These are phyloP conservation scores for Sitophilus oryzae DNA, from an alignment of 1,140 invertebrate species.

Conservation along the genomic window DNA sequence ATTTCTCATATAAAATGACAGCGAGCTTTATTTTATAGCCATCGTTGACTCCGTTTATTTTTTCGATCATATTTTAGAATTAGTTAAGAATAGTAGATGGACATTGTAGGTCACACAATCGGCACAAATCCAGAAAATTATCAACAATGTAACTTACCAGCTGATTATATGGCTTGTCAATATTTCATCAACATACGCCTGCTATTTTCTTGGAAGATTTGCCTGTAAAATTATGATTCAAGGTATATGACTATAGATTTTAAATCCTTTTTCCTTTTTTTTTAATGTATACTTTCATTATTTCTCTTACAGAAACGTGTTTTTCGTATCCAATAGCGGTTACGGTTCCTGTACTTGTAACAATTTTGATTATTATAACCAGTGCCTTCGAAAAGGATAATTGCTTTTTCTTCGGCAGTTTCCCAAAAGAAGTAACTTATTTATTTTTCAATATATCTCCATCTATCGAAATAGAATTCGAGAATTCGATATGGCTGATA, in stretches of 20 bases:
- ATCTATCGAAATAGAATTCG: slow-evolving; percentile 49
- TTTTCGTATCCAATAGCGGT: slow-evolving; percentile 72
- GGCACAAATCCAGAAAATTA: too few relatives aligned
- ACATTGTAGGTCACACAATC: too few relatives aligned
- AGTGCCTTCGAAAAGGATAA: slow-evolving; percentile 53
- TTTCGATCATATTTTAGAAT: too few relatives aligned
- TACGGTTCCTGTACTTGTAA: slow-evolving; percentile 61
- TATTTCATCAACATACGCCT: slow-evolving; percentile 56
- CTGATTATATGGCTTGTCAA: too few relatives aligned
- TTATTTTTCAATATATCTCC: slow-evolving; percentile 59
- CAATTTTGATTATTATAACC: slow-evolving; percentile 55
- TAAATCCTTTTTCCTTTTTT: background rate
- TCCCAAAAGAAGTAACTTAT: slow-evolving; percentile 60
- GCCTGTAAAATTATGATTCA: slow-evolving; percentile 80
- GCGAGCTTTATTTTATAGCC: too few relatives aligned
- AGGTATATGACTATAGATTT: too few relatives aligned
- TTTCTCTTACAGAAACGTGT: slow-evolving; percentile 49
- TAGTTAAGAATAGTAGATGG: too few relatives aligned
- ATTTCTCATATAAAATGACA: too few relatives aligned
- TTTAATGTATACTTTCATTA: background rate
- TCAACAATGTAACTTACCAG: too few relatives aligned
- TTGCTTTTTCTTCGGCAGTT: slow-evolving; percentile 54
- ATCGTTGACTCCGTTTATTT: too few relatives aligned
- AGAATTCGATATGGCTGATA: slow-evolving; percentile 64
- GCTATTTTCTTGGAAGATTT: slow-evolving; percentile 71